phyloP scores from a whole-genome alignment of 1,140 invertebrate species.

The Neuroterus valhalla region DNA sequence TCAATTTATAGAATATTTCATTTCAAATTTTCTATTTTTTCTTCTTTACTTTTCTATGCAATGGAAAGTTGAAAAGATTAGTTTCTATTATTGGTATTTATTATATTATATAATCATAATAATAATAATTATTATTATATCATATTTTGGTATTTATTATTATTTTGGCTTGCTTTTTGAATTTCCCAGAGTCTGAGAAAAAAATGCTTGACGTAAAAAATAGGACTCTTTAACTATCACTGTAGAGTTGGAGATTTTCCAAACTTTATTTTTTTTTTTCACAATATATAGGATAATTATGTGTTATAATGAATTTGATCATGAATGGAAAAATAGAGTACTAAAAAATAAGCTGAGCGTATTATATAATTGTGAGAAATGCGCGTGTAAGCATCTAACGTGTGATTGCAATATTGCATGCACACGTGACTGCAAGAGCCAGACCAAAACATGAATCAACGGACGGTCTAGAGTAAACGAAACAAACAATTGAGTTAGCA shows the following conservation, averaged over 20 bases:
- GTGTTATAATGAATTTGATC: not conserved
- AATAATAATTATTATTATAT: no score
- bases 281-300: no score
- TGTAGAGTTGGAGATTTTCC: no score
- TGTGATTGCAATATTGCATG: not conserved
- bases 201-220: no score
- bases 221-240: no score
- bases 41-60: constrained; percentile 17
- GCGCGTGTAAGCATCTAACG: not conserved
- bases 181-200: no score
- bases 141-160: no score
- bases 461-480: not conserved
- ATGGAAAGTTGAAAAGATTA: no score
- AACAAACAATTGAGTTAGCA: constrained; percentile 21
- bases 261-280: no score
- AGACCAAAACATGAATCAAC: constrained; percentile 14
- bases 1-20: constrained; percentile 26
- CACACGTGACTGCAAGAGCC: constrained; percentile 8
- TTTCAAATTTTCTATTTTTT: constrained; percentile 30
- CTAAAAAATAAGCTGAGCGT: not conserved
- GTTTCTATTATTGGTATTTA: no score
- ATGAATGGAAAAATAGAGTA: not conserved
- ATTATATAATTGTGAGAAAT: not conserved
- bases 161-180: no score
- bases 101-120: no score